Evolutionary conservation across 1,140 invertebrate genomes (phyloP), one percentile per base, ranked within the genome.

Genomic region (Oryzaephilus surinamensis): DNA sequence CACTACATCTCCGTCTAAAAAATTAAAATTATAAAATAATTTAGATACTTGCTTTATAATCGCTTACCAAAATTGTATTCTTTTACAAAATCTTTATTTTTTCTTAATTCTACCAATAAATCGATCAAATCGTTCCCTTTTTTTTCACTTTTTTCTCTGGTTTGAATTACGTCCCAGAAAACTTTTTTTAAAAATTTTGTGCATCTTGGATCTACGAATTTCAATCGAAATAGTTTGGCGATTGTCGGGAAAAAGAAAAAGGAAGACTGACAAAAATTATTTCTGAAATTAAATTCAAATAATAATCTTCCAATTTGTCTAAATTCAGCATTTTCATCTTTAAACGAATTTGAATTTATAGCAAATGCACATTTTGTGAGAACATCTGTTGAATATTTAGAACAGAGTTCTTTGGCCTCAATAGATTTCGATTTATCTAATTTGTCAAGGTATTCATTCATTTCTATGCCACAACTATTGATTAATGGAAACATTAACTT

Each of bases 381-480:
- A 4, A 65, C 62, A 45, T 72, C 68, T 1, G 66, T 69, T 0
- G 67, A 61, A 45, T 63, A 73, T 41, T 58, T 61, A 0, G 43
- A 34, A 12, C 45, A 42, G 1, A 52, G 15, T 41, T 55, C 46
- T 42, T 48, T 53, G 2, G 38, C 17, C 23, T 57, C 50, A 4
- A 49, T 16, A 8, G 41, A n/a, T n/a, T n/a, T n/a, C 24, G 14
- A 15, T 18, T 14, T 24, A 8, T 8, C 44, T 32, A 33, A 28
- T 31, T 38, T 36, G 3, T 19, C 19, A 17, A 55, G 11, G 29
- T 51, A 53, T 8, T 30, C 15, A 2, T 29, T 35, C 21, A 53
- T 29, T 5, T 48, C 43, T 6, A 46, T 31, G 1, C 40, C 51
- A 12, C 41, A 28, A 19, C 48, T 30, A 7, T 45, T 33, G 12